Evolutionary conservation across 2,797 vertebrate genomes (phyloP).

Genomic region (Gila robusta): DNA sequence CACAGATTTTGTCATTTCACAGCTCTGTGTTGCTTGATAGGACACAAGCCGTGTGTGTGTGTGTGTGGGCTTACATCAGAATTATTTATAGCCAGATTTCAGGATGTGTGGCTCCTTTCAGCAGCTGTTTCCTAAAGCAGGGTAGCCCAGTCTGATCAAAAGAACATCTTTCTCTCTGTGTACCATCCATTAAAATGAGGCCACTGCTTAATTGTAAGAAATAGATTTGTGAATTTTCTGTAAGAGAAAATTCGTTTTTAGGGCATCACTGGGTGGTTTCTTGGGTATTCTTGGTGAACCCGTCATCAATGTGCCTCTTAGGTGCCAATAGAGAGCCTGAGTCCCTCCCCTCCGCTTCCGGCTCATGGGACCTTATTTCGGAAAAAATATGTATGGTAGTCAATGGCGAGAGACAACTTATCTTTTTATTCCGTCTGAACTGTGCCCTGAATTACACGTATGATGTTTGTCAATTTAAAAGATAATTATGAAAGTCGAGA

Average conservation of each 20-base stretch:
- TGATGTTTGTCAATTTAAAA: no score
- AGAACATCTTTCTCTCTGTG: not conserved
- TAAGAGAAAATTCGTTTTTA: not conserved
- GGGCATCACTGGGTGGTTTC: not conserved
- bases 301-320: not conserved
- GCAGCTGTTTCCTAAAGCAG: constrained; percentile 31
- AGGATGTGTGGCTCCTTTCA: constrained; percentile 22
- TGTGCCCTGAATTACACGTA: no score
- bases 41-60: constrained; percentile 14
- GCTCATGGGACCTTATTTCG: no score
- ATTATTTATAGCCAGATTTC: constrained; percentile 28
- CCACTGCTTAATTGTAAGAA: not conserved
- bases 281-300: not conserved
- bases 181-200: not conserved
- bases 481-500: no score
- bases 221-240: not conserved
- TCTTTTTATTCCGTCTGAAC: no score
- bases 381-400: no score
- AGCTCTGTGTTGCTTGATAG: not conserved
- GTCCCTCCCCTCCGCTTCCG: no score
- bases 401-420: no score
- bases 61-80: constrained; percentile 12
- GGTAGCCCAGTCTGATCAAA: not conserved
- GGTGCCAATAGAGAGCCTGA: no score
- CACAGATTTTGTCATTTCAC: constrained; percentile 41